phyloP scores from a whole-genome alignment of 2,888 invertebrate genomes.

The Eilema griseolum region DNA sequence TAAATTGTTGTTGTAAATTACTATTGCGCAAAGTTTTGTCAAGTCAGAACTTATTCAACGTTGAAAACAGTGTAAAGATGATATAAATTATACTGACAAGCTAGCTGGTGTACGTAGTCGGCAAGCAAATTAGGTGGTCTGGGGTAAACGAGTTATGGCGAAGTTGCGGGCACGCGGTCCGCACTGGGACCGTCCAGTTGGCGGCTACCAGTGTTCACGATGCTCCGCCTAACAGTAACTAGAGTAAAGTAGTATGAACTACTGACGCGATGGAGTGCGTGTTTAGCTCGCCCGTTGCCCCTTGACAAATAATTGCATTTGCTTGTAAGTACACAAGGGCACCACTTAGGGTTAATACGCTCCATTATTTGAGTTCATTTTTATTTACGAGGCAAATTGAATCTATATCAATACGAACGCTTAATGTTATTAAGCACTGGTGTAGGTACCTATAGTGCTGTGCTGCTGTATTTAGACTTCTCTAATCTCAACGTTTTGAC shows the following conservation, averaged over 20 bases:
- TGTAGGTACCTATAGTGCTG: neutral
- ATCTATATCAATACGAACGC: neutral
- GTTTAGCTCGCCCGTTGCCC: constrained; percentile 39
- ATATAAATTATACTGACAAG: constrained; percentile 74
- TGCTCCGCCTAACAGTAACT: constrained; percentile 50
- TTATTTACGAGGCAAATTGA: neutral
- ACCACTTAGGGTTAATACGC: constrained; percentile 1
- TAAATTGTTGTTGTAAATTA: constrained; percentile 31
- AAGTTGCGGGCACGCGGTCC: constrained; percentile 68
- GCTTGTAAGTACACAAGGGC: constrained; percentile 25
- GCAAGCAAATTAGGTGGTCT: constrained; percentile 79
- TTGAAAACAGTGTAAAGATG: constrained; percentile 59
- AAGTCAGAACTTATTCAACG: constrained; percentile 40
- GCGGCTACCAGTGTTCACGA: constrained; percentile 52
- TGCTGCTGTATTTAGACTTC: neutral
- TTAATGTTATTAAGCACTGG: neutral
- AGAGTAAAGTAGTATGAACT: constrained; percentile 53
- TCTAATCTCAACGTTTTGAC: neutral
- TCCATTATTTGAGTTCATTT: constrained; percentile 3
- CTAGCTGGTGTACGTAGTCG: constrained; percentile 70
- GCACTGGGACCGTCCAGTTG: constrained; percentile 63
- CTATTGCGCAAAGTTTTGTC: constrained; percentile 17
- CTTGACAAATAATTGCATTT: constrained; percentile 45
- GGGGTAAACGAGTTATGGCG: constrained; percentile 79
- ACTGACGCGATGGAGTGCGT: constrained; percentile 45